Evolutionary conservation across 1,140 invertebrate genomes (phyloP), one percentile per base, ranked within the genome.

Genomic region (Drosophila tsacasi): DNA sequence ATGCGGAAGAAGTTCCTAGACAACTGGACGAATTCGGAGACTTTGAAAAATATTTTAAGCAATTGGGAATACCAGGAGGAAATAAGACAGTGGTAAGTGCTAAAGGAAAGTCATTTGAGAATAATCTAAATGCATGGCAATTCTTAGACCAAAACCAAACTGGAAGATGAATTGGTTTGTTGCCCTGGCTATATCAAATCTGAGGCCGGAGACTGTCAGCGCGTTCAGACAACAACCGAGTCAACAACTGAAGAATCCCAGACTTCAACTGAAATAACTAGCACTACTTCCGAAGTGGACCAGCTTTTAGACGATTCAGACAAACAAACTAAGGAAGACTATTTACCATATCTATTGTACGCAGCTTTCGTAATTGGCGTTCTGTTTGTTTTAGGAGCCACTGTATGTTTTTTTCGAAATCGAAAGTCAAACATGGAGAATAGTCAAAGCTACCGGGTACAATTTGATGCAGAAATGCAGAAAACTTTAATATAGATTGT

Each of bases 161-260:
- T 64, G 17, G 58, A 85, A 44, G 25, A 23, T 2, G 15, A 46
- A 17, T 6, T 44, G 25, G 17, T 39, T 10, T 84, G 82, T 27
- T 84, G 82, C 19, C 40, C 66, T 3, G 82, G 78, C 32, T 84
- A 63, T 25, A 23, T 27, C 15, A 50, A 40, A 7, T 17, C 21
- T 7, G 7, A 27, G 10, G 21, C 27, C 4, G 23, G n/a, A 15
- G 2, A n/a, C 15, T 86, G 82, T 17, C 39, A 37, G 19, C 46
- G 9, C 6, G 7, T 50, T 9, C 17, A 25, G 40, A 32, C 27
- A 0, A 57, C 52, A 47, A 49, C 71, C 8, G 47, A 58, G 42
- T 9, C 40, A 6, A 58, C 58, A 44, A 42, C 46, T 52, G n/a
- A 72, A 12, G n/a, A 17, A 15, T 35, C 17, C 10, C 2, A 23